Conservation (phyloP, 2,888 invertebrate species). For the Slavum lentiscoides region DNA sequence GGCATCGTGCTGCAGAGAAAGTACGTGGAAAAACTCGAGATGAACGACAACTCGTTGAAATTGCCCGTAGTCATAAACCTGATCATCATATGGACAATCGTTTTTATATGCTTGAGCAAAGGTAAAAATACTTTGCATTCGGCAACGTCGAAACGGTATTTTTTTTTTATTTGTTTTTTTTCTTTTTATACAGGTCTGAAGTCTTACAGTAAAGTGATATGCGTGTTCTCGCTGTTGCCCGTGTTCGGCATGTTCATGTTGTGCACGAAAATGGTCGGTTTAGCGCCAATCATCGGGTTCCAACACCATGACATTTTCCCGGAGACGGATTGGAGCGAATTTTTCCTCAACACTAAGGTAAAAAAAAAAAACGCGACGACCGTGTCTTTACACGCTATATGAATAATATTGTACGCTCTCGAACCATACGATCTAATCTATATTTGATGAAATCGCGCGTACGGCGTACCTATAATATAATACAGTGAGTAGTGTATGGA, state of each 20-base stretch:
- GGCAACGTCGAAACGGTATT: too few relatives aligned
- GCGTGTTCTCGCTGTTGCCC: conserved; percentile 77
- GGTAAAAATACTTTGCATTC: conserved; percentile 60
- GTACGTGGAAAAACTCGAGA: conserved; percentile 60
- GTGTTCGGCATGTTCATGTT: conserved; percentile 75
- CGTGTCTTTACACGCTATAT: too few relatives aligned
- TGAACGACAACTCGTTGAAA: conserved; percentile 68
- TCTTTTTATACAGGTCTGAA: conserved; percentile 66
- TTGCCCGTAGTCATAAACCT: conserved; percentile 89
- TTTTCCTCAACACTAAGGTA: conserved; percentile 80
- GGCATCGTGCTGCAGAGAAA: conserved; percentile 77
- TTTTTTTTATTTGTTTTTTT: too few relatives aligned
- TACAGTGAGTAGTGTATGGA: too few relatives aligned
- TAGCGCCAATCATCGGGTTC: conserved; percentile 64
- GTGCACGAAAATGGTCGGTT: conserved; percentile 74
- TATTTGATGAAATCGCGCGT: too few relatives aligned
- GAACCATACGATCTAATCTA: too few relatives aligned
- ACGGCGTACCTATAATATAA: too few relatives aligned
- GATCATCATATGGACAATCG: conserved; percentile 87
- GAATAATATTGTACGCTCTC: too few relatives aligned
- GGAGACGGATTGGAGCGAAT: conserved; percentile 80
- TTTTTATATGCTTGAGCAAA: conserved; percentile 85
- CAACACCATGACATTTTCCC: conserved; percentile 72
- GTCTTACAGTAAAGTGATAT: conserved; percentile 82
- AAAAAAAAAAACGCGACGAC: conserved; percentile 58